Percentiles rank a stretch among this genome's conserved stretches.
Conservation (phyloP, 1,140 invertebrate species). For the Drosophila lacertosa region DNA sequence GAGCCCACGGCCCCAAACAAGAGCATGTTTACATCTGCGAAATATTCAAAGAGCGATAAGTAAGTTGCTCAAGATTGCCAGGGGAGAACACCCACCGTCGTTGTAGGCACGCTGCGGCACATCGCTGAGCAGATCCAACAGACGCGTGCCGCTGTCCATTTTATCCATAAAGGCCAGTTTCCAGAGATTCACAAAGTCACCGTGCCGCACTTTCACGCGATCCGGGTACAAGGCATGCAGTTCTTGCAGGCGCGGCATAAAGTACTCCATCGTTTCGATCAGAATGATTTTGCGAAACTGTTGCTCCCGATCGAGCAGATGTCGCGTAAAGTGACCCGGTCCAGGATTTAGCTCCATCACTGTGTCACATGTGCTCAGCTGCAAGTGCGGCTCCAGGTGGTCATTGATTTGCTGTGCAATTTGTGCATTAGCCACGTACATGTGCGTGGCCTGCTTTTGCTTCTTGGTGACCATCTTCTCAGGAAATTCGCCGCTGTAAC, state of each 20-base stretch:
- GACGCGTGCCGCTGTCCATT: slow-evolving; percentile 85
- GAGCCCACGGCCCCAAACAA: slow-evolving; percentile 85
- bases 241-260: slow-evolving; percentile 64
- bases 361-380: slow-evolving; percentile 68
- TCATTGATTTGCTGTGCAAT: slow-evolving; percentile 84
- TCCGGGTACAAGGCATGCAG: slow-evolving; percentile 71
- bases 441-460: slow-evolving; percentile 56
- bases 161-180: slow-evolving; percentile 86
- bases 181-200: slow-evolving; percentile 86
- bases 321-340: slow-evolving; percentile 84
- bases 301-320: slow-evolving; percentile 81
- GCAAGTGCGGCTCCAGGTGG: slow-evolving; percentile 69
- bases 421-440: slow-evolving; percentile 74
- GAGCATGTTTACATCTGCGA: slow-evolving; percentile 83
- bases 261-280: slow-evolving; percentile 84
- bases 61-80: neutral
- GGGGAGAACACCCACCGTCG: slow-evolving; percentile 51
- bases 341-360: slow-evolving; percentile 86
- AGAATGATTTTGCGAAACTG: slow-evolving; percentile 80
- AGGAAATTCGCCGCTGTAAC: slow-evolving; percentile 68
- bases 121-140: slow-evolving; percentile 84
- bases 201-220: slow-evolving; percentile 73
- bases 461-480: slow-evolving; percentile 71
- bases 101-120: slow-evolving; percentile 66
- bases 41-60: neutral